Conservation (phyloP, 2,888 invertebrate genomes). For the Clepsis dumicolana region DNA sequence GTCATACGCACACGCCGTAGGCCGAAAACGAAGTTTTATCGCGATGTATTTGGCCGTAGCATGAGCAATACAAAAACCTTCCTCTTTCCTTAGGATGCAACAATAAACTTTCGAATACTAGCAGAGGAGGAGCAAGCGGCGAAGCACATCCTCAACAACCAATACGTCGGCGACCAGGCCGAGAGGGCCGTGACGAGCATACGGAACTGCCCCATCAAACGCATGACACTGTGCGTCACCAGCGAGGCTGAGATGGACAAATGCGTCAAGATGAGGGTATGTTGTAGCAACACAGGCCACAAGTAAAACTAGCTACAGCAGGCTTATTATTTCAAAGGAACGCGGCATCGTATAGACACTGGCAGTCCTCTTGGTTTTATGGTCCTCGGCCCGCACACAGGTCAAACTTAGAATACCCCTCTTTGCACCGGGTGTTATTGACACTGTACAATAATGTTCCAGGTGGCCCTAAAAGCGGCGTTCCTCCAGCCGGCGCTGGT, state of each 20-base stretch:
- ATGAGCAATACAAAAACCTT: neutral
- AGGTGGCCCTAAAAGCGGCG: slow-evolving; percentile 95
- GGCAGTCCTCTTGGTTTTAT: too few relatives aligned
- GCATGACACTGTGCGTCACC: slow-evolving; percentile 96
- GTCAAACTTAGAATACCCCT: too few relatives aligned
- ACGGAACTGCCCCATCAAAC: slow-evolving; percentile 92
- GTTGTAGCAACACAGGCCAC: slow-evolving; percentile 47
- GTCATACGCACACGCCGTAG: too few relatives aligned
- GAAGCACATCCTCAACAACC: slow-evolving; percentile 88
- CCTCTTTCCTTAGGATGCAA: slow-evolving; percentile 88
- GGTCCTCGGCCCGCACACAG: too few relatives aligned
- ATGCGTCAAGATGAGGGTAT: slow-evolving; percentile 95
- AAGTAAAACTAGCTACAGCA: too few relatives aligned
- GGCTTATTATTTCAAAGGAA: too few relatives aligned
- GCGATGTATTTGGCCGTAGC: too few relatives aligned
- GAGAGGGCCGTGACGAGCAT: slow-evolving; percentile 91
- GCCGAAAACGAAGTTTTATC: too few relatives aligned
- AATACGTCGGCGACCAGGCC: slow-evolving; percentile 87
- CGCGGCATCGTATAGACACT: too few relatives aligned
- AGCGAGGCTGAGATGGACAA: slow-evolving; percentile 96
- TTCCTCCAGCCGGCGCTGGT: slow-evolving; percentile 92
- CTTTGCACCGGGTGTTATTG: neutral
- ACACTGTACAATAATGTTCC: slow-evolving; percentile 27
- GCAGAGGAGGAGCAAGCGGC: slow-evolving; percentile 92
- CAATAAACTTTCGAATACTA: slow-evolving; percentile 88